phyloP scores from a whole-genome alignment of 2,888 invertebrate species.

The Cyaniris semiargus region DNA sequence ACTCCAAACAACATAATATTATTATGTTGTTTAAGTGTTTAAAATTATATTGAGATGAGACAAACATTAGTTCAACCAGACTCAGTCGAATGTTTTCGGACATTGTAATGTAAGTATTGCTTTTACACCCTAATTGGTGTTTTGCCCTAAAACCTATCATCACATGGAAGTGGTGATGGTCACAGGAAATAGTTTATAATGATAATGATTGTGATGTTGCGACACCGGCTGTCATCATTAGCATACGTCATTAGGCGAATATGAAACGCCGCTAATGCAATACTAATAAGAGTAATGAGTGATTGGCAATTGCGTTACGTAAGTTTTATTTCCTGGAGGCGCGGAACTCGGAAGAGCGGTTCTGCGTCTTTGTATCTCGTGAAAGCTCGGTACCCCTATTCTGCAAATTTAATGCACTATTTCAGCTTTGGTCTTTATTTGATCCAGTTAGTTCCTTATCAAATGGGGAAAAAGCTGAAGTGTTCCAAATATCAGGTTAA shows the following conservation, averaged over 20 bases:
- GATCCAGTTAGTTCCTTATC: neutral
- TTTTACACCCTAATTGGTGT: neutral
- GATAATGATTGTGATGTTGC: neutral
- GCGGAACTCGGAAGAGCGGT: conserved; percentile 16
- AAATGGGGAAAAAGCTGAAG: neutral
- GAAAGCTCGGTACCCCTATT: neutral
- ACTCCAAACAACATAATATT: too few species aligned
- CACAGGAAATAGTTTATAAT: neutral
- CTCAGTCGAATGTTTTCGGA: neutral
- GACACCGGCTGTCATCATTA: neutral
- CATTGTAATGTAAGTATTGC: neutral
- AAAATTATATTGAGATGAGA: neutral
- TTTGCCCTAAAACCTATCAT: neutral
- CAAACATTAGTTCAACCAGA: neutral
- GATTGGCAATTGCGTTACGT: conserved; percentile 20
- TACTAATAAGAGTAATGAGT: conserved; percentile 17
- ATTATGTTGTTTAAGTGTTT: too few species aligned
- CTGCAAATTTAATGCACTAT: too few species aligned
- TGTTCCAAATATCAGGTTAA: too few species aligned
- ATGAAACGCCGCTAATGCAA: conserved; percentile 21
- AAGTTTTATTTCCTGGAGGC: conserved; percentile 7
- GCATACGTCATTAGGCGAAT: conserved; percentile 12
- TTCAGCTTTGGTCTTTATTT: too few species aligned
- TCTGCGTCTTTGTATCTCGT: conserved; percentile 14
- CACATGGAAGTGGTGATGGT: neutral